A percentile compares a stretch with the other conserved stretches of the same genome.
Evolutionary conservation across 2,113 vertebrate species (phyloP).

Genomic region (Peromyscus polionotus): DNA sequence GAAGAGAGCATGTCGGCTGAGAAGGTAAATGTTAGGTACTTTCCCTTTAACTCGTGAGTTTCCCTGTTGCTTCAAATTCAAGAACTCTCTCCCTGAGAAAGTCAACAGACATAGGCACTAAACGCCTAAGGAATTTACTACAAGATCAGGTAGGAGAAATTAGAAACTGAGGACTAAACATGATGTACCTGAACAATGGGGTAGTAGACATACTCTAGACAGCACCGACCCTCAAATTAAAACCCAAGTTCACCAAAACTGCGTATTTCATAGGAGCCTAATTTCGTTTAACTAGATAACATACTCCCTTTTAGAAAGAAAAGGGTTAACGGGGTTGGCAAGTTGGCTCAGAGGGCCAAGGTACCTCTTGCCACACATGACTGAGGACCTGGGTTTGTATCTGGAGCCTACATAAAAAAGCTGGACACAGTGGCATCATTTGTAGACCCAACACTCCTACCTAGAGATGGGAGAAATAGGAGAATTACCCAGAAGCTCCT

Average conservation of each 20-base stretch:
- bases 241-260: constrained; percentile 6
- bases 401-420: neutral
- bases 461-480: neutral
- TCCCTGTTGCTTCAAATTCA: neutral
- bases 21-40: neutral
- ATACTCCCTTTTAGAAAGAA: neutral
- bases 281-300: neutral
- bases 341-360: neutral
- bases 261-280: neutral
- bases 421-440: neutral
- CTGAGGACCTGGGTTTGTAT: neutral
- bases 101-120: neutral
- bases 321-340: neutral
- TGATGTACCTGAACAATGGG: neutral
- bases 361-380: neutral
- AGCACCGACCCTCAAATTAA: neutral
- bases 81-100: neutral
- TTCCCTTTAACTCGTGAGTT: neutral
- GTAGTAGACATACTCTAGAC: neutral
- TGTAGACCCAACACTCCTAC: neutral
- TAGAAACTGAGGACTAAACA: neutral
- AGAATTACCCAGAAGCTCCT: neutral
- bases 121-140: neutral
- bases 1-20: neutral
- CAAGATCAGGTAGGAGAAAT: neutral